These are phyloP conservation scores for Rhopalosiphum nymphaeae DNA, from an alignment of 2,888 invertebrate species.

Conservation along the genomic window DNA sequence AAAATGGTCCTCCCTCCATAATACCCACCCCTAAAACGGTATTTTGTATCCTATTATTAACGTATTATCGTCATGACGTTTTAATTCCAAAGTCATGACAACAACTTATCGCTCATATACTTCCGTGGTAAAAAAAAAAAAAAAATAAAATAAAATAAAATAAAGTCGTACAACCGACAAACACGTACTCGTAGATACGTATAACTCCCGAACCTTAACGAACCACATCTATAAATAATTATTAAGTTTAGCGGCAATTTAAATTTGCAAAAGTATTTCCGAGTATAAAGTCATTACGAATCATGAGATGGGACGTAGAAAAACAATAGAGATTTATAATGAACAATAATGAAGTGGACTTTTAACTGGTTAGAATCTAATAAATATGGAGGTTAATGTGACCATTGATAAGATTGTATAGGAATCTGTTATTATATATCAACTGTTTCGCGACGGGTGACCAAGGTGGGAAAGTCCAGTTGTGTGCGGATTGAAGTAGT, in stretches of 20 bases:
- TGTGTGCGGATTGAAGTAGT: too few species aligned
- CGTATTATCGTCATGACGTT: conserved; percentile 62
- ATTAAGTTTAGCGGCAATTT: neutral
- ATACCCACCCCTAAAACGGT: neutral
- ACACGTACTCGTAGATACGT: neutral
- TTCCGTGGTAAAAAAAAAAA: neutral
- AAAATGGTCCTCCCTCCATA: neutral
- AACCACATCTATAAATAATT: neutral
- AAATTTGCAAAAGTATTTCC: neutral
- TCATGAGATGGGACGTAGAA: too few species aligned
- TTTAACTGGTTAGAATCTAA: too few species aligned
- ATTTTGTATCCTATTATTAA: conserved; percentile 63
- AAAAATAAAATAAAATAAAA: too few species aligned
- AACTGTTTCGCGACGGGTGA: too few species aligned
- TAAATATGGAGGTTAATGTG: too few species aligned
- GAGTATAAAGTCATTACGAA: neutral
- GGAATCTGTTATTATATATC: too few species aligned
- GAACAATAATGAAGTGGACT: too few species aligned
- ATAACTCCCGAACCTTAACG: neutral
- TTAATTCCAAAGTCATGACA: conserved; percentile 59
- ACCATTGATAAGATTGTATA: too few species aligned
- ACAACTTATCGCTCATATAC: neutral
- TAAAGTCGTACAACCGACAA: neutral
- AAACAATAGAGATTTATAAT: too few species aligned
- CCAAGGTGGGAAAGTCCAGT: too few species aligned